Conservation (phyloP, 2,797 vertebrate species). For the Sebastes trivittatus region DNA sequence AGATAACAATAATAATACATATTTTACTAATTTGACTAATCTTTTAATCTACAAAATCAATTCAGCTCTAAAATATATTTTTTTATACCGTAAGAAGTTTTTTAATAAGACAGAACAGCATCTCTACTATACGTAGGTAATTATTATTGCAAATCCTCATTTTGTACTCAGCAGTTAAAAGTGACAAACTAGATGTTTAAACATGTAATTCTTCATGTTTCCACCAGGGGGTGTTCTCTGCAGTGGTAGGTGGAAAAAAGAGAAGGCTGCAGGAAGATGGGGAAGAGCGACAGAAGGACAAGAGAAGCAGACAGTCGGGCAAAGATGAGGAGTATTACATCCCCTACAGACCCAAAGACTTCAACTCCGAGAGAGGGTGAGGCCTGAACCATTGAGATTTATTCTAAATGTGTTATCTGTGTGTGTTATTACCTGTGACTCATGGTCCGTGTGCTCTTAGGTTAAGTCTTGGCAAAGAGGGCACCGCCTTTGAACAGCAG, state of each 20-base stretch:
- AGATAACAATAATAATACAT: too few species aligned
- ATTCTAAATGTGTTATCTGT: neutral
- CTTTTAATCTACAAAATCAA: neutral
- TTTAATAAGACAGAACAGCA: neutral
- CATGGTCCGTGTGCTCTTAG: constrained; percentile 63
- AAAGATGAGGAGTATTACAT: constrained; percentile 89
- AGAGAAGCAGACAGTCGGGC: constrained; percentile 66
- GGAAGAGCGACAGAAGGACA: constrained; percentile 67
- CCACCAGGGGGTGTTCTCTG: constrained; percentile 87
- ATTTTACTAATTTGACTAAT: neutral
- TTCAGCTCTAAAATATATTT: neutral
- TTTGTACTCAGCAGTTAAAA: neutral
- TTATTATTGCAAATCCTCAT: neutral
- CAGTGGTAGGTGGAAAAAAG: constrained; percentile 84
- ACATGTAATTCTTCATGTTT: neutral
- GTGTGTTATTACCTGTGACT: neutral
- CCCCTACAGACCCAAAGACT: constrained; percentile 94
- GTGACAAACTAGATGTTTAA: neutral
- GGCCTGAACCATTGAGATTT: neutral
- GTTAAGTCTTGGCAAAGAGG: constrained; percentile 83
- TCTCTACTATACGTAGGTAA: neutral
- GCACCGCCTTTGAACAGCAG: constrained; percentile 90
- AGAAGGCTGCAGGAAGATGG: constrained; percentile 35
- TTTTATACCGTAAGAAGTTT: neutral
- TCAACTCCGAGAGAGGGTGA: constrained; percentile 93